A percentile compares a stretch with the other conserved stretches of the same genome.
Conservation (phyloP, 2,797 vertebrate genomes). For the Podarcis siculus region DNA sequence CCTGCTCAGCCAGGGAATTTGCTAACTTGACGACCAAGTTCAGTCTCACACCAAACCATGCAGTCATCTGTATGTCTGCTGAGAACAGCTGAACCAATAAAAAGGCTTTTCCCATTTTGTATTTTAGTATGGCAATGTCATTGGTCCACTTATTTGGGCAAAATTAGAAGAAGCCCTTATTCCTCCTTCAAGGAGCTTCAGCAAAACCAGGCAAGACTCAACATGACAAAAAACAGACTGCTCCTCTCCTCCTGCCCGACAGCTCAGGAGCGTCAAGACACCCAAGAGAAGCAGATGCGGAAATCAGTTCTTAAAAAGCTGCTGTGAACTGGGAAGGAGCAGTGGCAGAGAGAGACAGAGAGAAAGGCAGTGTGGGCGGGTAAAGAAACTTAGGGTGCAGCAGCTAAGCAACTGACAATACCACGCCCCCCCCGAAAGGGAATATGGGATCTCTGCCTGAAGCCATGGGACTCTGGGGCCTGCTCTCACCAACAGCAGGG, state of each 20-base stretch:
- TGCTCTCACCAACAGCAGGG: neutral
- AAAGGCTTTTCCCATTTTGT: neutral
- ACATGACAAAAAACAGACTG: neutral
- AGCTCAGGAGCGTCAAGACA: neutral
- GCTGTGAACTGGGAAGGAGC: neutral
- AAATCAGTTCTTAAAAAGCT: neutral
- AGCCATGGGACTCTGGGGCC: neutral
- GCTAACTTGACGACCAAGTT: no score
- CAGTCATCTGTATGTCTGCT: neutral
- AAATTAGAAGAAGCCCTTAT: neutral
- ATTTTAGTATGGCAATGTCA: neutral
- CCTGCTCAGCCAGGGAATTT: neutral
- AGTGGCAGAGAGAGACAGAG: neutral
- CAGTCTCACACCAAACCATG: neutral
- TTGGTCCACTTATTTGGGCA: neutral
- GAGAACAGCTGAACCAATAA: neutral
- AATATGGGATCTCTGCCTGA: neutral
- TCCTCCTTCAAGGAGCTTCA: neutral
- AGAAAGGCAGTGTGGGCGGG: accelerated
- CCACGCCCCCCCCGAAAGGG: neutral
- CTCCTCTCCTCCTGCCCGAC: neutral
- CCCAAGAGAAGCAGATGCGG: neutral
- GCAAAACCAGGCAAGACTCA: no score
- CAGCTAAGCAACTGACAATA: neutral
- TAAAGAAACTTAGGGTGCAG: neutral